phyloP scores from a whole-genome alignment of 1,140 invertebrate genomes.

The Bombus affinis region DNA sequence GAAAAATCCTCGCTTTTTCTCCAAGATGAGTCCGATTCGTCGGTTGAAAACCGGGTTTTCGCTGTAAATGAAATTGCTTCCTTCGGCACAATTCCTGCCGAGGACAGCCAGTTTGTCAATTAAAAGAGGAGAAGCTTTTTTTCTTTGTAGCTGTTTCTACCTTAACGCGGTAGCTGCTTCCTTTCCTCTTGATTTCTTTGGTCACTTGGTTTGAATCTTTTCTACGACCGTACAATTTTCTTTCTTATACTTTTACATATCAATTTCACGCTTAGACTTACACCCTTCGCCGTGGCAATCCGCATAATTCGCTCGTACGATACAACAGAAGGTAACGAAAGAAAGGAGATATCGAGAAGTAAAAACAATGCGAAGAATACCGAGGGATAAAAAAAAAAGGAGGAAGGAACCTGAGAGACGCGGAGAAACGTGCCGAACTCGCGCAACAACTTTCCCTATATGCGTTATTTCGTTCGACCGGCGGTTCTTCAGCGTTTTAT shows the following conservation, averaged over 20 bases:
- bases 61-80: slow-evolving; percentile 27
- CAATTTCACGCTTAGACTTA: no score
- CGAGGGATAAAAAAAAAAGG: no score
- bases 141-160: neutral
- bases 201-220: no score
- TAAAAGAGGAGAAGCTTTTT: neutral
- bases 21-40: neutral
- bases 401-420: neutral
- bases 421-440: slow-evolving; percentile 5
- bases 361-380: neutral
- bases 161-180: neutral
- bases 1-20: slow-evolving; percentile 56
- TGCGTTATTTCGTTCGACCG: slow-evolving; percentile 60
- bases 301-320: no score
- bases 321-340: no score
- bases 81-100: neutral
- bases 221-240: no score
- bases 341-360: no score
- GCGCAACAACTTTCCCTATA: slow-evolving; percentile 67
- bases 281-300: no score
- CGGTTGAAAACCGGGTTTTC: neutral
- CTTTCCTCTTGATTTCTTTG: no score
- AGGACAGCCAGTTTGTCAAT: slow-evolving; percentile 7
- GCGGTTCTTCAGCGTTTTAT: slow-evolving; percentile 28
- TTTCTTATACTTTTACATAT: neutral